These are phyloP conservation scores for Pithys albifrons DNA, from an alignment of 2,113 vertebrate species.

Conservation along the genomic window DNA sequence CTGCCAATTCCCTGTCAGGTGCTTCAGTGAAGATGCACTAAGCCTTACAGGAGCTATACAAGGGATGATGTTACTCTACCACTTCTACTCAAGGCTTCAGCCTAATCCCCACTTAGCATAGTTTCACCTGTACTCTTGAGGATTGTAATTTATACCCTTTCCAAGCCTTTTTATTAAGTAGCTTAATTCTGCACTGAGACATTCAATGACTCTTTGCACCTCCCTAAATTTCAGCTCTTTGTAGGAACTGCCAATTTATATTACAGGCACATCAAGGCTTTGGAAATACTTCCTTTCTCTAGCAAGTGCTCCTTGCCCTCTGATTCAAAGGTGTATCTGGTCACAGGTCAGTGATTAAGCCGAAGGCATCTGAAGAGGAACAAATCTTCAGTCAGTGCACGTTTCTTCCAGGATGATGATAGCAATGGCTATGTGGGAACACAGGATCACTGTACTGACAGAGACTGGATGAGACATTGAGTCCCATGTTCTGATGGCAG, in stretches of 20 bases:
- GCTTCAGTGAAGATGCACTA: not conserved
- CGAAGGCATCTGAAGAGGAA: not conserved
- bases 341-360: not conserved
- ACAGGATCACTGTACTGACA: not conserved
- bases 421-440: rapidly evolving
- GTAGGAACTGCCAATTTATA: not conserved
- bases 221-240: not conserved
- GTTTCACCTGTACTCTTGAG: not conserved
- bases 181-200: not conserved
- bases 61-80: not conserved
- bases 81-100: not conserved
- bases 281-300: not conserved
- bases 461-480: not conserved
- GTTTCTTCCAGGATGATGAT: not conserved
- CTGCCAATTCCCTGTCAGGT: not conserved
- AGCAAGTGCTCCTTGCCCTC: not conserved
- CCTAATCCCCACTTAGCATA: not conserved
- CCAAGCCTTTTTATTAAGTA: not conserved
- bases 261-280: not conserved
- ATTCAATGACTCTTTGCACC: not conserved
- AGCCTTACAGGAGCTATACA: not conserved
- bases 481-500: not conserved
- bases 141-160: not conserved
- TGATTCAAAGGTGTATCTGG: not conserved
- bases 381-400: not conserved